phyloP scores from a whole-genome alignment of 2,113 vertebrate genomes.

The Scatophagus argus region DNA sequence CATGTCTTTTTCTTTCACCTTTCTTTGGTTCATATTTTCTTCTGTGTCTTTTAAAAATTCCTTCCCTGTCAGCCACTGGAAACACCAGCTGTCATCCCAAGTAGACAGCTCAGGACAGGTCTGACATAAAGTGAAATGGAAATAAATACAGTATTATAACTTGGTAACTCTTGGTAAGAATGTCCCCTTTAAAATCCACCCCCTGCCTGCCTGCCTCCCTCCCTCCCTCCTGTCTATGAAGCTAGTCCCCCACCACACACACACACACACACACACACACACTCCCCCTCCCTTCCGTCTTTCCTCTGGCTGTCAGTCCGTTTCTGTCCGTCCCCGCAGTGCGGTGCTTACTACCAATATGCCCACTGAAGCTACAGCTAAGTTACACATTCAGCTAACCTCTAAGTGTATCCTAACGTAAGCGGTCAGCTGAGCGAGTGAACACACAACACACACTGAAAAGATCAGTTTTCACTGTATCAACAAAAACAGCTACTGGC shows the following conservation, averaged over 20 bases:
- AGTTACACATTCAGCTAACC: slow-evolving; percentile 1
- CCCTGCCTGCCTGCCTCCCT: slow-evolving; percentile 24
- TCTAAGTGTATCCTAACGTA: neutral
- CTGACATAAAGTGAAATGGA: slow-evolving; percentile 48
- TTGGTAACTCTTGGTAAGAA: slow-evolving; percentile 40
- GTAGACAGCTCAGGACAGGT: slow-evolving; percentile 25
- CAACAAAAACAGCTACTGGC: slow-evolving; percentile 65
- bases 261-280: no score
- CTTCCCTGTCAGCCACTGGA: slow-evolving; percentile 35
- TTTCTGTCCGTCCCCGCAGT: slow-evolving; percentile 73
- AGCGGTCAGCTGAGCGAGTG: neutral
- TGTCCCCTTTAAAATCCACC: slow-evolving; percentile 78
- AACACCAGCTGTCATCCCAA: slow-evolving; percentile 41
- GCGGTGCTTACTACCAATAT: slow-evolving; percentile 65
- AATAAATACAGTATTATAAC: slow-evolving; percentile 49
- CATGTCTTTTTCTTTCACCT: slow-evolving; percentile 41
- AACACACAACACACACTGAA: neutral
- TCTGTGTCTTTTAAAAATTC: slow-evolving; percentile 18
- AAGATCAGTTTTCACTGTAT: slow-evolving; percentile 23
- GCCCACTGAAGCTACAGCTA: slow-evolving; percentile 15
- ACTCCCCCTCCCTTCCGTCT: slow-evolving; percentile 43
- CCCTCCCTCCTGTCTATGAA: slow-evolving; percentile 36
- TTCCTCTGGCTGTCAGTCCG: slow-evolving; percentile 63
- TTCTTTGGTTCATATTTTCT: slow-evolving; percentile 42
- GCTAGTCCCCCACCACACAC: slow-evolving; percentile 19